These are phyloP conservation scores for Lingula anatina DNA, from an alignment of 2,888 invertebrate species.

Conservation along the genomic window DNA sequence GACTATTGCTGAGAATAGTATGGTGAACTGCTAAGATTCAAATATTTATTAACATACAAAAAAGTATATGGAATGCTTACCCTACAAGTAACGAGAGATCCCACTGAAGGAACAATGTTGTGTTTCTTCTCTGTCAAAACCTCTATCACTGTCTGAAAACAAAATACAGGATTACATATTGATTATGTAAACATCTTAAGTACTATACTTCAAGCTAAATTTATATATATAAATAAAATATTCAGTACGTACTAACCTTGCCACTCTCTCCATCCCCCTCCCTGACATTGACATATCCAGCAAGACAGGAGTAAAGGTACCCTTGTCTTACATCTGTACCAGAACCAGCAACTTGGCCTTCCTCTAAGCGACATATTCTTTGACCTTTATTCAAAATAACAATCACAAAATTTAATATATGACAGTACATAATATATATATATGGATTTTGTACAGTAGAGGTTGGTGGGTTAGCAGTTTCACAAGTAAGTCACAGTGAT, in stretches of 20 bases:
- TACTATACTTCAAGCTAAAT: too few relatives aligned
- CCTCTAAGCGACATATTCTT: constrained; percentile 32
- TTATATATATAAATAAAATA: too few relatives aligned
- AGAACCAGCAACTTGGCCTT: constrained; percentile 57
- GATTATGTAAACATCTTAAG: too few relatives aligned
- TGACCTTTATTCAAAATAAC: constrained; percentile 33
- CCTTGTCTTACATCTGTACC: constrained; percentile 84
- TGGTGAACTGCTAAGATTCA: too few relatives aligned
- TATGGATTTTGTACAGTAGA: too few relatives aligned
- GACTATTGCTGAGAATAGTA: too few relatives aligned
- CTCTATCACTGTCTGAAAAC: constrained; percentile 60
- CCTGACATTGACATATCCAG: constrained; percentile 66
- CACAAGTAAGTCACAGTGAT: too few relatives aligned
- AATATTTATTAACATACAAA: too few relatives aligned
- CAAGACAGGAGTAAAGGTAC: constrained; percentile 79
- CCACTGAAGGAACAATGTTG: constrained; percentile 78
- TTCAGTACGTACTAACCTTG: constrained; percentile 4
- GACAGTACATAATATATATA: background rate
- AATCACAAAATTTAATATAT: background rate
- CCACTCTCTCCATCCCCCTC: constrained; percentile 23
- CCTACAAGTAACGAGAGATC: constrained; percentile 83
- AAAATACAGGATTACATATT: too few relatives aligned
- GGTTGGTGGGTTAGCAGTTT: too few relatives aligned
- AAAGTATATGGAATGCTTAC: constrained; percentile 52
- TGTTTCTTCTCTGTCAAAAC: constrained; percentile 72